These are phyloP conservation scores for Branchinecta sandiegonensis DNA, from an alignment of 2,888 invertebrate genomes.

Conservation along the genomic window DNA sequence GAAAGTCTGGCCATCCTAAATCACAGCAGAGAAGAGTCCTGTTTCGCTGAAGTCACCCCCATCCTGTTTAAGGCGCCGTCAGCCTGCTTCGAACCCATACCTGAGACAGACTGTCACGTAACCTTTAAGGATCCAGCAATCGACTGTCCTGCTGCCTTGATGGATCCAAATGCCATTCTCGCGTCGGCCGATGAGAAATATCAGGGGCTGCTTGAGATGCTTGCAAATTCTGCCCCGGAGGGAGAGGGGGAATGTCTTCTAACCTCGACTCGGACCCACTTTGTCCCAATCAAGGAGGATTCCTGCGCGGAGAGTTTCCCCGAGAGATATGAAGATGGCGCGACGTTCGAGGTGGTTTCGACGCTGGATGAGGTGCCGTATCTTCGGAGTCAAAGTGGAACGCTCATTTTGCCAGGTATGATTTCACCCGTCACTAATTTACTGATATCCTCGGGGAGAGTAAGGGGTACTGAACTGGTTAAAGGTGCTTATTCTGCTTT, in stretches of 20 bases:
- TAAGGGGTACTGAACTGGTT: no score
- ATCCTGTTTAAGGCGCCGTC: neutral
- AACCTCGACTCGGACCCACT: conserved; percentile 63
- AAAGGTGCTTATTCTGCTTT: no score
- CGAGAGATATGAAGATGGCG: conserved; percentile 42
- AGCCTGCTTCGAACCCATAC: neutral
- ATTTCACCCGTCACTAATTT: neutral
- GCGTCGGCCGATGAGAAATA: no score
- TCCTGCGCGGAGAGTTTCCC: conserved; percentile 31
- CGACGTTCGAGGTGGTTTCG: conserved; percentile 50
- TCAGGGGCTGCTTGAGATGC: no score
- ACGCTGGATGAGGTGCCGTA: conserved; percentile 49
- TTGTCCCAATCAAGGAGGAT: conserved; percentile 55
- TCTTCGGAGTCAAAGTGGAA: conserved; percentile 50
- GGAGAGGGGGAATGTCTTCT: conserved; percentile 50
- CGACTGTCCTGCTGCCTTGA: conserved; percentile 23
- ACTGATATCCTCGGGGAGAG: no score
- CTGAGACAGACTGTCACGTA: neutral
- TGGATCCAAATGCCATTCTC: no score
- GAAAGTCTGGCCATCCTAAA: conserved; percentile 35
- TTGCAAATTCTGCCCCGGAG: conserved; percentile 27
- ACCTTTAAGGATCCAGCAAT: conserved; percentile 15
- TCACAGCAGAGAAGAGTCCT: conserved; percentile 46
- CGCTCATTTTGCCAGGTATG: conserved; percentile 43
- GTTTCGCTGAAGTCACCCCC: conserved; percentile 46